phyloP scores from a whole-genome alignment of 2,797 vertebrate species.

The Calcarius lapponicus region DNA sequence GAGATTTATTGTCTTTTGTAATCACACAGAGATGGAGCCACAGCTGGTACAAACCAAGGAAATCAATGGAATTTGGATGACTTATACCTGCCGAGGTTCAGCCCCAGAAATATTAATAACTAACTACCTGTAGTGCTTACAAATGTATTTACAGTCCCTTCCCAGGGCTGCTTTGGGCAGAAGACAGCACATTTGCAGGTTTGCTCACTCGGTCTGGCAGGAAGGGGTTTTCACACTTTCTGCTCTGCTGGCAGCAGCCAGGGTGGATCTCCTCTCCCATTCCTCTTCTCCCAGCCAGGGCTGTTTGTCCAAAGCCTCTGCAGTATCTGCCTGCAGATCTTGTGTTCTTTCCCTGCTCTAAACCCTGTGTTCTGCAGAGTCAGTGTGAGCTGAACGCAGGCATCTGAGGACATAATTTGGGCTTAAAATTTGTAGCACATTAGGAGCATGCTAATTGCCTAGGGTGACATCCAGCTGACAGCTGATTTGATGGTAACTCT shows the following conservation, averaged over 20 bases:
- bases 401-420: conserved; percentile 49
- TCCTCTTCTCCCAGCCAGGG: not conserved
- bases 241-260: conserved; percentile 19
- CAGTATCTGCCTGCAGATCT: conserved; percentile 4
- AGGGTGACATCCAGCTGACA: conserved; percentile 60
- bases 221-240: conserved; percentile 21
- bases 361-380: not conserved
- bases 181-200: not conserved
- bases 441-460: conserved; percentile 64
- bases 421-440: conserved; percentile 45
- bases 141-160: conserved; percentile 20
- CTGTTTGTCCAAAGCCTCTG: conserved; percentile 11
- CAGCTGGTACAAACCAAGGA: not conserved
- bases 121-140: conserved; percentile 47
- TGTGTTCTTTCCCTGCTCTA: not conserved
- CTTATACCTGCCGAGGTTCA: conserved; percentile 1
- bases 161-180: not conserved
- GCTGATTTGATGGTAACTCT: conserved; percentile 50
- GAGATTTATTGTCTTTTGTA: conserved; percentile 8
- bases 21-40: not conserved
- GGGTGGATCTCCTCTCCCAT: not conserved
- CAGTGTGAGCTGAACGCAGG: not conserved
- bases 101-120: conserved; percentile 4
- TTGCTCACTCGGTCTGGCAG: not conserved
- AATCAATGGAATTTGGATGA: conserved; percentile 4